Conservation (phyloP, 2,113 vertebrate species). For the Eulemur macaco region DNA sequence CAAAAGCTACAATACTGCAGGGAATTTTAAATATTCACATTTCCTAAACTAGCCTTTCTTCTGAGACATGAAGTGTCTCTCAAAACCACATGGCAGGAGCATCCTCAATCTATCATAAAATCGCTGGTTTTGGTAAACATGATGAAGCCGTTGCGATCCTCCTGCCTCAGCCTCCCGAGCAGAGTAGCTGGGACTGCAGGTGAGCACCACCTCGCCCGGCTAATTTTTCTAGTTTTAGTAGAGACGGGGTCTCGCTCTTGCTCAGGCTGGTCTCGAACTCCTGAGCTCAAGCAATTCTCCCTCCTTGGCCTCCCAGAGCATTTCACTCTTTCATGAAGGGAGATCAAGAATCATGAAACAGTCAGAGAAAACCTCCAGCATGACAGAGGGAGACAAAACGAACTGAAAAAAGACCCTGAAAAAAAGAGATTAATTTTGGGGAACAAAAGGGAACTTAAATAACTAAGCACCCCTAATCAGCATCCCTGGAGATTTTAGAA, state of each 20-base stretch:
- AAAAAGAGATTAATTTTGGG: neutral
- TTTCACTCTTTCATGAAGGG: neutral
- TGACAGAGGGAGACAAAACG: neutral
- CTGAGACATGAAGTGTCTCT: conserved; percentile 5
- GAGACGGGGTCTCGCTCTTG: no score
- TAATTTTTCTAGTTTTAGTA: no score
- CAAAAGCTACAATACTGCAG: neutral
- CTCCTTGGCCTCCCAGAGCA: no score
- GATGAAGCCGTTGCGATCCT: neutral
- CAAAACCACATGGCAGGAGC: neutral
- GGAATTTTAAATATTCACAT: neutral
- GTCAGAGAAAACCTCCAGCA: neutral
- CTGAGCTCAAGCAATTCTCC: no score
- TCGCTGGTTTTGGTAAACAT: neutral
- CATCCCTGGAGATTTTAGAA: neutral
- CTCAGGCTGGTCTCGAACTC: no score
- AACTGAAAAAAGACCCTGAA: neutral
- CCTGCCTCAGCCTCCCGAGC: no score
- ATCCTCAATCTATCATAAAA: neutral
- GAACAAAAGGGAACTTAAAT: neutral
- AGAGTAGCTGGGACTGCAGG: no score
- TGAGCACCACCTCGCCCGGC: no score
- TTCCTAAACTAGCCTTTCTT: neutral
- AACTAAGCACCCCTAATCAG: neutral
- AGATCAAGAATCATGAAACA: neutral